A percentile compares a stretch with the other conserved stretches of the same genome.
phyloP scores from a whole-genome alignment of 2,113 vertebrate species.

The Puntigrus tetrazona region DNA sequence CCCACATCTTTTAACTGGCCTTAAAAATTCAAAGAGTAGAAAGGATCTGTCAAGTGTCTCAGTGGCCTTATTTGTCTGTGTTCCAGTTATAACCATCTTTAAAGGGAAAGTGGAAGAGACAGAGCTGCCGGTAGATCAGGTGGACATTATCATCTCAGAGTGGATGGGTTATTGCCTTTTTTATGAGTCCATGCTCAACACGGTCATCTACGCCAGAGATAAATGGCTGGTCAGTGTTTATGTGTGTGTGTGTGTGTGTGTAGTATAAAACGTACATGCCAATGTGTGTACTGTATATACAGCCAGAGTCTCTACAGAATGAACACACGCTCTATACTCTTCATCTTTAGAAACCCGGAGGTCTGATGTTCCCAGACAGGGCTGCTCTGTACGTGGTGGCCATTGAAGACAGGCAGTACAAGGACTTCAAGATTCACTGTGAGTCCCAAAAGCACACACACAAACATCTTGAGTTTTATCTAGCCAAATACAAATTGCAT shows the following conservation, averaged over 20 bases:
- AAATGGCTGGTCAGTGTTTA: slow-evolving; percentile 92
- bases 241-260: neutral
- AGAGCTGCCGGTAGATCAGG: slow-evolving; percentile 93
- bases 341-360: slow-evolving; percentile 94
- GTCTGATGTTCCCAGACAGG: slow-evolving; percentile 98
- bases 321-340: slow-evolving; percentile 64
- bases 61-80: slow-evolving; percentile 34
- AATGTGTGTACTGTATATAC: slow-evolving; percentile 7
- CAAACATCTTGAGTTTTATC: neutral
- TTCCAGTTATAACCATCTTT: slow-evolving; percentile 97
- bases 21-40: neutral
- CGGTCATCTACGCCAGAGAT: slow-evolving; percentile 96
- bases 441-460: slow-evolving; percentile 65
- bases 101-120: slow-evolving; percentile 98
- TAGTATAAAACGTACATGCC: neutral
- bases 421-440: slow-evolving; percentile 99
- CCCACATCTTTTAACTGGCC: neutral
- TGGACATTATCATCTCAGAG: slow-evolving; percentile 98
- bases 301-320: neutral
- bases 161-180: slow-evolving; percentile 99
- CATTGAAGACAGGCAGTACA: slow-evolving; percentile 97
- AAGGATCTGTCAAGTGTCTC: neutral
- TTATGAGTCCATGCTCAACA: slow-evolving; percentile 99
- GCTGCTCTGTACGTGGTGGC: slow-evolving; percentile 96
- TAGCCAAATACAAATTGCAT: neutral